Base-by-base conservation (phyloP, 2,113 vertebrate genomes). In the Psilopsiagon aymara region DNA sequence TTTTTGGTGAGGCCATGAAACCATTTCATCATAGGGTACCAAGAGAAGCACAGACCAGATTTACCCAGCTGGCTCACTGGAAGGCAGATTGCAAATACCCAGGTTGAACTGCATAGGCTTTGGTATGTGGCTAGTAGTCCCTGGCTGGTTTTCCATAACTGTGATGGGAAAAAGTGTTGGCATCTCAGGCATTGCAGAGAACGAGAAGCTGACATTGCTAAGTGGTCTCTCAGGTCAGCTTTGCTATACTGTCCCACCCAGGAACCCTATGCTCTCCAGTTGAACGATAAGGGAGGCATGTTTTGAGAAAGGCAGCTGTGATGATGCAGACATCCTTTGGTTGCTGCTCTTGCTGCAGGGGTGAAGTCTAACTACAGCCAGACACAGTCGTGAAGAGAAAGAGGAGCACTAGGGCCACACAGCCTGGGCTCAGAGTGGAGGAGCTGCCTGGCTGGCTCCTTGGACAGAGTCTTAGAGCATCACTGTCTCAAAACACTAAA, bases 331-430 rank as follows among this genome's bases (percentile, higher is more conserved):
- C 41, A n/a, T 49, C 21, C 18, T 91, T 63, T 69, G 64, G 14
- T 28, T 60, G 76, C 44, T 67, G n/a, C 33, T 86, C 57, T 66
- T 64, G 7, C 63, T 69, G 49, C 47, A 41, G 29, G 25, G 23
- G 16, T 24, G 17, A 95, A 73, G 23, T 18, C 43, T 64, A 51
- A 85, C 31, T 0, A 2, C 63, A 82, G n/a, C 41, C 1, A 0
- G 35, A 39, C 7, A 27, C 29, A 41, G 47, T 13, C 0, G 0
- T 53, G 6, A 33, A 2, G 53, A 81, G 20, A 66, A 76, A 74
- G 37, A 53, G 51, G n/a, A 57, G 3, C 1, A 1, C 1, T 1
- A 6, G 7, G 13, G 17, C 23, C 3, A 5, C 23, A 27, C 23
- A 70, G 1, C 10, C 37, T n/a, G 53, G 60, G n/a, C 13, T 69